Evolutionary conservation across 2,888 invertebrate genomes (phyloP).

Genomic region (Melipona bicolor): DNA sequence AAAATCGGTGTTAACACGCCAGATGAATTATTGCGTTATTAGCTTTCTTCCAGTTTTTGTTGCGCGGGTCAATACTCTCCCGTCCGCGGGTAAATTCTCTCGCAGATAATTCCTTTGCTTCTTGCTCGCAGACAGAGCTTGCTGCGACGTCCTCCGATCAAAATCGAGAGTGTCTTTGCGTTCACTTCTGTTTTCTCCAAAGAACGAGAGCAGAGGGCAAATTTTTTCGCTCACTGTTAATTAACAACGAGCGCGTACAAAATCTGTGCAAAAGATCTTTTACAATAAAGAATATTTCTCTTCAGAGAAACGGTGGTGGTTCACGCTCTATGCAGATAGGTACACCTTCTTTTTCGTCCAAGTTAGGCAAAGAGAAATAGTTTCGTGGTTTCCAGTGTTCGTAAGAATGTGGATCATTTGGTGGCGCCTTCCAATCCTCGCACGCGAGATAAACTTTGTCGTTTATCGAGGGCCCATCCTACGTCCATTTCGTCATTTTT

Average conservation of each 20-base stretch:
- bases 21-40: slow-evolving; percentile 12
- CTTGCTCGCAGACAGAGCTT: too few relatives aligned
- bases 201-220: too few relatives aligned
- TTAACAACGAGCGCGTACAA: too few relatives aligned
- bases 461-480: slow-evolving; percentile 28
- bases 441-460: neutral
- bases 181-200: too few relatives aligned
- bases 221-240: too few relatives aligned
- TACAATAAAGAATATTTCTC: too few relatives aligned
- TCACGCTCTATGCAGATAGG: too few relatives aligned
- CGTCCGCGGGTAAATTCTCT: neutral
- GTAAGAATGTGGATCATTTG: slow-evolving; percentile 43
- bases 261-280: too few relatives aligned
- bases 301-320: too few relatives aligned
- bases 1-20: slow-evolving; percentile 4
- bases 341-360: too few relatives aligned
- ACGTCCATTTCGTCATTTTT: slow-evolving; percentile 64
- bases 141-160: neutral
- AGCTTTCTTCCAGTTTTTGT: neutral
- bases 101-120: neutral
- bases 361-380: too few relatives aligned
- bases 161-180: neutral
- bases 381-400: neutral
- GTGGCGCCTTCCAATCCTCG: slow-evolving; percentile 61
- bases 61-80: neutral